Base-by-base conservation (phyloP, 2,797 vertebrate species). In the Smutsia temminckii region DNA sequence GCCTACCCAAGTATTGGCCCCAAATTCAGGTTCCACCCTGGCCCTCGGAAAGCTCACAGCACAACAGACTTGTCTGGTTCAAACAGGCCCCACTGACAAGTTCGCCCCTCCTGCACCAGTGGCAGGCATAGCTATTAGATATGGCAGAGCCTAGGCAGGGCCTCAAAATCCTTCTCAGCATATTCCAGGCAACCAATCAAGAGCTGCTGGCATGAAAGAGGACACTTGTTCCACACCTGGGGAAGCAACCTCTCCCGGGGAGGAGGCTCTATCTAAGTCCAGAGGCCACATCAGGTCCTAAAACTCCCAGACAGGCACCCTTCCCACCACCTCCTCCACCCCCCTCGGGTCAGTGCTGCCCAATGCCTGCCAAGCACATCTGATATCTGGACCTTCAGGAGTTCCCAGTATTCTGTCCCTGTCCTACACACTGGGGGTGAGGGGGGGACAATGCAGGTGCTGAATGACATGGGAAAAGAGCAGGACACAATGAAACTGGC, bases 341-440 rank as follows among this genome's bases (percentile, higher is more conserved):
- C 49, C 32, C 6, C 1, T 46, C 90, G 14, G n/a, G 68, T 21
- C 42, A 34, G 29, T 2, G 37, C 27, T 25, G 20, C 64, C 40
- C 23, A 21, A 2, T 7, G 29, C 40, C 51, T 3, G 1, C 75
- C 37, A 51, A 10, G 25, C 34, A 72, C 3, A 8, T 13, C n/a
- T 23, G 42, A 51, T 8, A 34, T 61, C 66, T 55, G 49, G 49
- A 25, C 59, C 57, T 57, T 59, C 46, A n/a, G 69, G 32, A 25
- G 29, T 29, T 57, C 61, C 85, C 17, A 0, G 32, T 1, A n/a
- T 25, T 27, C 25, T 1, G 61, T 10, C 57, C 61, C 51, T 46
- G 23, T 29, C 74, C n/a, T 13, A 6, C n/a, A 8, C 2, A 21
- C 0, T 1, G 29, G 29, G 29, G 23, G 4, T 2, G 18, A 3